A percentile compares a stretch with the other conserved stretches of the same genome.
These are phyloP conservation scores for Tragelaphus eurycerus DNA, from an alignment of 2,797 vertebrate genomes.

Conservation along the genomic window DNA sequence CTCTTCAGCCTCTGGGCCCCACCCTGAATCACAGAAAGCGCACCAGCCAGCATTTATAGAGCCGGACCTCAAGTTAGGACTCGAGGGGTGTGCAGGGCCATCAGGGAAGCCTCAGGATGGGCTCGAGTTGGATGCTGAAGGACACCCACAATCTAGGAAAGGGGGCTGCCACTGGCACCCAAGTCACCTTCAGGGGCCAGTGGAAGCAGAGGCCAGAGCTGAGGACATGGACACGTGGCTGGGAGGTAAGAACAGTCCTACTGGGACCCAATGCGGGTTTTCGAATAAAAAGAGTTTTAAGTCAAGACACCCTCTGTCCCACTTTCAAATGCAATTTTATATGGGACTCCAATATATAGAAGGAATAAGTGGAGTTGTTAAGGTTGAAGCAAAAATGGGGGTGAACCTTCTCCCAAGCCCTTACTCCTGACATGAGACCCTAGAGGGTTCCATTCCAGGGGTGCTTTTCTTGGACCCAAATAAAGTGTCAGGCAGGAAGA, in stretches of 20 bases:
- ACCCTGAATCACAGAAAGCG: neutral
- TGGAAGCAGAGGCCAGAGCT: neutral
- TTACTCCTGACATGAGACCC: neutral
- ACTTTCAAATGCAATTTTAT: neutral
- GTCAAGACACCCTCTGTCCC: neutral
- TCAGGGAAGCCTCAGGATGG: neutral
- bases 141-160: neutral
- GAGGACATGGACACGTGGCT: neutral
- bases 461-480: neutral
- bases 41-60: neutral
- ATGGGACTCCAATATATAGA: neutral
- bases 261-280: neutral
- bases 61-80: neutral
- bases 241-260: neutral
- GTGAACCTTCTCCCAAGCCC: neutral
- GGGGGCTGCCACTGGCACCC: neutral
- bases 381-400: neutral
- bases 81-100: neutral
- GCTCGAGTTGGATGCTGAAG: neutral
- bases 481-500: neutral
- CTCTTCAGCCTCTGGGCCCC: too few relatives aligned
- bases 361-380: neutral
- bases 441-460: neutral
- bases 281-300: neutral
- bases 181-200: neutral